Evolutionary conservation across 2,113 vertebrate species (phyloP).

Genomic region (Sylvietta virens): DNA sequence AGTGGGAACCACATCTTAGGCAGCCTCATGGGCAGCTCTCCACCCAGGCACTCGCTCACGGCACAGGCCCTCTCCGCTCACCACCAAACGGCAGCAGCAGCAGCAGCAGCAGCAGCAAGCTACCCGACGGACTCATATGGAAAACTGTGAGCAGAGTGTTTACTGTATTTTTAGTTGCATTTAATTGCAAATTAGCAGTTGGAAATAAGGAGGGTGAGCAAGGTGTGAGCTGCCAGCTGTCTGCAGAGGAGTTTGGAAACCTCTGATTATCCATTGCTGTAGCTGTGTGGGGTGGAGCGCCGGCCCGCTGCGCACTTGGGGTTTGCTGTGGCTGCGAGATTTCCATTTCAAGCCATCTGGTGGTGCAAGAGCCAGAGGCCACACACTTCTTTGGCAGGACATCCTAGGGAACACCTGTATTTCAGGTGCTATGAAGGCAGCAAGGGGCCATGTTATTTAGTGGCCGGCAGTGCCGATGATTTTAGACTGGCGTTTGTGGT

Average conservation of each 20-base stretch:
- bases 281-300: rapidly evolving
- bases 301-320: rapidly evolving
- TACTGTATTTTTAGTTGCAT: not conserved
- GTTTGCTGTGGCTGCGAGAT: not conserved
- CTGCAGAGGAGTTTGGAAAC: not conserved
- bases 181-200: slow-evolving; percentile 43
- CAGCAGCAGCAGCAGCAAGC: not conserved
- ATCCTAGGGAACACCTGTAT: not conserved
- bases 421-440: not conserved
- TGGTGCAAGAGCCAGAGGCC: not conserved
- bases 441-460: not conserved
- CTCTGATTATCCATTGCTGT: not conserved
- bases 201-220: not conserved
- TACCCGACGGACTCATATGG: rapidly evolving
- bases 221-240: not conserved
- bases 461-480: rapidly evolving
- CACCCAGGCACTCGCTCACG: not conserved
- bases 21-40: not conserved
- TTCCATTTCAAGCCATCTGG: not conserved
- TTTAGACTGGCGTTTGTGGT: not conserved
- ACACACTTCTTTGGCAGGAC: not conserved
- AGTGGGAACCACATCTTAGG: slow-evolving; percentile 47
- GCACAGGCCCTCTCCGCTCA: not conserved
- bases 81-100: not conserved
- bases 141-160: not conserved